Base-by-base conservation (phyloP, 2,888 invertebrate species). In the Cerceris rybyensis region DNA sequence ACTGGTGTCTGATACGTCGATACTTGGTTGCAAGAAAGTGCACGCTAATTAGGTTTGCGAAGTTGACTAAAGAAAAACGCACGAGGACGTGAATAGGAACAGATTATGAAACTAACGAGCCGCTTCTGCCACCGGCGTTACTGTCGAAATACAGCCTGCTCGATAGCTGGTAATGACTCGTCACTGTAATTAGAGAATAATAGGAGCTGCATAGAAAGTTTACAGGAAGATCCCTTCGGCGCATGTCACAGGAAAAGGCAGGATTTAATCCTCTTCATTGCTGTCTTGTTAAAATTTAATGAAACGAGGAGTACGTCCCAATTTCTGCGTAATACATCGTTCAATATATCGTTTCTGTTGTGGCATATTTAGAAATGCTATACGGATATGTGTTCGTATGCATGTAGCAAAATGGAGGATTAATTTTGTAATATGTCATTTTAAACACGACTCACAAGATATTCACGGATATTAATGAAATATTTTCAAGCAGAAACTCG, bases 201-300 rank as follows among this genome's bases (percentile, higher is more conserved):
- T 65, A 52, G 43, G 16, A 64, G 57, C 55, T 7, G 7, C 9
- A 55, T 55, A 17, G 17, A 55, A 55, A 55, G 55, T 55, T 55
- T 55, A 55, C 55, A 9, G 7, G 8, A 17, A 2, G 55, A 11
- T 7, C 17, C 11, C 7, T 55, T 55, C 17, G 17, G 13, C 13
- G 55, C 16, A 17, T 55, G 28, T 55, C 28, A 7, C 28, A 7
- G 55, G 55, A 55, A 55, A 7, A 55, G 55, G 17, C 28, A 7
- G 13, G 28, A 55, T 55, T 55, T 28, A 55, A 11, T 39, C 58
- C 65, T 54, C 64, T 9, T 59, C 65, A 50, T 28, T 41, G 64
- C 55, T 55, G 50, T 46, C 63, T 63, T 55, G 63, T 63, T 42
- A 70, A 71, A 52, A 49, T 28, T 65, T 71, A 65, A 71, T 46